Percentiles rank a stretch among this genome's conserved stretches.
phyloP scores from a whole-genome alignment of 1,140 invertebrate genomes.

The Drosophila cardini region DNA sequence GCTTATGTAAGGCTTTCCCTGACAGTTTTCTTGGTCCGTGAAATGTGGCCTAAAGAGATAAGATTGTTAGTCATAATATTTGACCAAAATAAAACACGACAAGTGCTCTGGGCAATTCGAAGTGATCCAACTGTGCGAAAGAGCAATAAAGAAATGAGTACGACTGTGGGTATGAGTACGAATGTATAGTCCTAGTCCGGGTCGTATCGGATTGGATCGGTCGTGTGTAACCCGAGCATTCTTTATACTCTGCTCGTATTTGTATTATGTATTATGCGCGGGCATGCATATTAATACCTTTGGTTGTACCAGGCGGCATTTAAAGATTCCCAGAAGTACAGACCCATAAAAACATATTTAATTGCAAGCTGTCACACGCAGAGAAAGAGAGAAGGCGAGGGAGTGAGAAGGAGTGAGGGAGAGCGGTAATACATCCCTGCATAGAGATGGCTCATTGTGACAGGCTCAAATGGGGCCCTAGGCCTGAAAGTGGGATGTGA shows the following conservation, averaged over 20 bases:
- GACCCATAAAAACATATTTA: constrained; percentile 80
- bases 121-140: background rate
- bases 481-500: constrained; percentile 49
- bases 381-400: constrained; percentile 4
- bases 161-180: too few relatives aligned
- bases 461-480: constrained; percentile 27
- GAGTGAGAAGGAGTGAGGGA: constrained; percentile 3
- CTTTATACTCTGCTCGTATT: constrained; percentile 59
- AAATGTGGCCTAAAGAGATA: background rate
- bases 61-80: background rate
- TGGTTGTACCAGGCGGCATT: constrained; percentile 37
- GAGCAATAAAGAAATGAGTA: constrained; percentile 59
- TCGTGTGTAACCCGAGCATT: constrained; percentile 76
- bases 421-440: background rate
- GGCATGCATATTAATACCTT: constrained; percentile 79
- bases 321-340: constrained; percentile 77
- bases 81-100: background rate
- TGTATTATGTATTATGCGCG: constrained; percentile 53
- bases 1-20: background rate
- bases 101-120: constrained; percentile 14
- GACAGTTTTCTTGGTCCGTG: background rate
- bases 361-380: constrained; percentile 78
- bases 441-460: constrained; percentile 33
- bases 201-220: constrained; percentile 49
- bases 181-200: constrained; percentile 60